Base-by-base conservation (phyloP, 2,113 vertebrate genomes). In the Xerus inauris region DNA sequence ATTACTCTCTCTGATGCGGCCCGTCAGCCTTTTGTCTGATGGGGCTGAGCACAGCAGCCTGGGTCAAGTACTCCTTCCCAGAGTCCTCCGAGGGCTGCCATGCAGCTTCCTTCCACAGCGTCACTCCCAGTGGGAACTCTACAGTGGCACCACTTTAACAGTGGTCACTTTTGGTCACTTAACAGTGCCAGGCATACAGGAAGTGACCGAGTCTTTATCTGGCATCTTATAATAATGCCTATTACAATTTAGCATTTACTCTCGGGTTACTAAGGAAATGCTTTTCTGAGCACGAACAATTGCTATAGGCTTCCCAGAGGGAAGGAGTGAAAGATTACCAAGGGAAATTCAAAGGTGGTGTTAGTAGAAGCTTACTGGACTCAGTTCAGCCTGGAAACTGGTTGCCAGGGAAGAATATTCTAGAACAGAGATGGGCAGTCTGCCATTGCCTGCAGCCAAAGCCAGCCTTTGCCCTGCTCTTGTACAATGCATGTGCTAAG, bases 1-100 rank as follows among this genome's bases (percentile, higher is more conserved):
- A 24, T 47, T 62, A 35, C 82, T 42, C 16, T 42, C 64, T 47
- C 28, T 1, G 2, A 38, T 4, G 0, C 0, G 3, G 45, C 40
- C 12, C 2, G 4, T 7, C 8, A 3, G 13, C 30, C 32, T 8
- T 6, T 16, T 1, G 24, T n/a, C 47, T 8, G 8, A 30, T 0
- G 0, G 0, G n/a, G 5, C 51, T 0, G 1, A 19, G 47, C 16
- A 2, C 9, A 4, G 0, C 6, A 6, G n/a, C 11, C 8, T 0
- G 2, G 26, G 26, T 14, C n/a, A 65, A 38, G 13, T 0, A 1
- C 11, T 11, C 22, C 22, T 19, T 54, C 12, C 0, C 16, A 4
- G 76, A 0, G 2, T 42, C 64, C 19, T 11, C n/a, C 0, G 0
- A n/a, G 35, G 45, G 51, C 24, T 45, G 30, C 6, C 32, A 1